phyloP scores from a whole-genome alignment of 2,113 vertebrate species.

The Muntiacus reevesi region DNA sequence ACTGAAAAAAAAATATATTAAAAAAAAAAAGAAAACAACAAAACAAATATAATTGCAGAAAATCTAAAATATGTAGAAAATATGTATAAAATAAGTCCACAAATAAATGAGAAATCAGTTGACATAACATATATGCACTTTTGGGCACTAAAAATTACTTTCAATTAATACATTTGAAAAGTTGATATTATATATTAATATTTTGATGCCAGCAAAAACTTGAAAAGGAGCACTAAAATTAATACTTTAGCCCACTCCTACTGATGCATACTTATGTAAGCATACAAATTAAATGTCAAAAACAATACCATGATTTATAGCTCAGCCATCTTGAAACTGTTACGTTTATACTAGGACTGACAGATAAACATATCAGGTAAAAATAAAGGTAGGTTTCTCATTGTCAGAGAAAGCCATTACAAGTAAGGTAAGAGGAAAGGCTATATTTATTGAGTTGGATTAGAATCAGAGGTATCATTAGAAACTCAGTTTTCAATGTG shows the following conservation, averaged over 20 bases:
- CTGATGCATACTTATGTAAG: not conserved
- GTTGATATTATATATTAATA: not conserved
- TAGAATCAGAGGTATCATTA: not conserved
- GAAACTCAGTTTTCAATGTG: not conserved
- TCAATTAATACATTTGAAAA: slow-evolving; percentile 4
- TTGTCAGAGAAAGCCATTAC: not conserved
- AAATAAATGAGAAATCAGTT: not conserved
- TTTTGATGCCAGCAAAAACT: not conserved
- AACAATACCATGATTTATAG: not conserved
- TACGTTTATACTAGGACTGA: not conserved
- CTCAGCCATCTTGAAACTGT: not conserved
- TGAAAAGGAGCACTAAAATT: not conserved
- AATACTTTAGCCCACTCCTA: not conserved
- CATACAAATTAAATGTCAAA: not conserved
- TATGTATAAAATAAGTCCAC: not conserved
- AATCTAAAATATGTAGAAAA: not conserved
- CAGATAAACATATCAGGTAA: not conserved
- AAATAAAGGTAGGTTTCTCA: not conserved
- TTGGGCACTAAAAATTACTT: not conserved
- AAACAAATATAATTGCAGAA: not conserved
- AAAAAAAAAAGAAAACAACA: slow-evolving; percentile 4
- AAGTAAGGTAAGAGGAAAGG: not conserved
- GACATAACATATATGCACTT: not conserved
- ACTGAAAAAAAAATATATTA: no score
- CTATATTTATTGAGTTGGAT: not conserved